Conservation (phyloP, 35 echinoderm and acorn worm species). For the Ptychodera flava region DNA sequence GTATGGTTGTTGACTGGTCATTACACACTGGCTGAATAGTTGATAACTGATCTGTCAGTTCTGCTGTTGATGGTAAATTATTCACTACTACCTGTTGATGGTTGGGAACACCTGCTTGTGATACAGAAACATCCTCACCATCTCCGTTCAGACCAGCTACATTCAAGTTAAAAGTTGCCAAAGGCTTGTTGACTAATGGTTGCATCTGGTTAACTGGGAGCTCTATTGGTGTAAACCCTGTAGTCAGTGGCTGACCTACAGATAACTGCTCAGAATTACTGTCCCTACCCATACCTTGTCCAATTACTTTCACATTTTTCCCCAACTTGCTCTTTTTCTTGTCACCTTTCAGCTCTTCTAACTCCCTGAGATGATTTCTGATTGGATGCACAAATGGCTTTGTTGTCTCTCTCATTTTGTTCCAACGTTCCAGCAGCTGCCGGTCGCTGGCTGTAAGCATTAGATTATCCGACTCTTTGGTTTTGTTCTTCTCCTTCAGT, state of each 20-base stretch:
- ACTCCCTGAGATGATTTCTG: neutral
- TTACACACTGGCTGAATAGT: too few relatives aligned
- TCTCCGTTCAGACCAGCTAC: neutral
- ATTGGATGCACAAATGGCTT: neutral
- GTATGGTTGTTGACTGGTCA: too few relatives aligned
- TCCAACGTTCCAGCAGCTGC: slow-evolving; percentile 86
- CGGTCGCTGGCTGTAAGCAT: slow-evolving; percentile 72
- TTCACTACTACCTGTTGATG: too few relatives aligned
- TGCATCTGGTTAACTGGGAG: neutral
- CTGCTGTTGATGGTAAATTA: too few relatives aligned
- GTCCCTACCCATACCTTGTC: too few relatives aligned
- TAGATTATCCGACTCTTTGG: slow-evolving; percentile 25
- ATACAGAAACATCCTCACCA: too few relatives aligned
- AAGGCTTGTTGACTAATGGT: neutral
- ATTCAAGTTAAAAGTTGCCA: neutral
- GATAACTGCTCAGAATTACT: too few relatives aligned
- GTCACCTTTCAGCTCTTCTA: neutral
- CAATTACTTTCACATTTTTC: too few relatives aligned
- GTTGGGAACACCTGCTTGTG: too few relatives aligned
- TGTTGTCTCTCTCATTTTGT: slow-evolving; percentile 44
- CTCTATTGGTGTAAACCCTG: neutral
- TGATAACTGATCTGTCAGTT: too few relatives aligned
- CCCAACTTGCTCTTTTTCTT: neutral
- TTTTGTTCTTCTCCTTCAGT: slow-evolving; percentile 30
- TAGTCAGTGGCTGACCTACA: neutral